Percentiles rank a stretch among this genome's conserved stretches.
These are phyloP conservation scores for Tetragonula carbonaria DNA, from an alignment of 2,888 invertebrate genomes.

Conservation along the genomic window DNA sequence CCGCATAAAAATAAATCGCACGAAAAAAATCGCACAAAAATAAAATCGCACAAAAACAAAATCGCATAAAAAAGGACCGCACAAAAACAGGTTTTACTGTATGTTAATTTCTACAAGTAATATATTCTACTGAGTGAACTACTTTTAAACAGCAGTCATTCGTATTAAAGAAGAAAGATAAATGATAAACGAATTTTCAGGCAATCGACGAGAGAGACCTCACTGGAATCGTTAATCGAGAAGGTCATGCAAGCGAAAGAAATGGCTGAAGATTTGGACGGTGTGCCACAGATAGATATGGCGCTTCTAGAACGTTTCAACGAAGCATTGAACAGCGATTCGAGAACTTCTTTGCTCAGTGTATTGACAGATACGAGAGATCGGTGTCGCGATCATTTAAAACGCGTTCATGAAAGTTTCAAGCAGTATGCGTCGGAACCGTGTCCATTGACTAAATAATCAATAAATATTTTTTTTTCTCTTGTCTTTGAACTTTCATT, in stretches of 20 bases:
- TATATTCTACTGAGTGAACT: not conserved
- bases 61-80: no score
- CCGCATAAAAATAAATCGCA: no score
- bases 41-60: no score
- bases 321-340: slow-evolving; percentile 60
- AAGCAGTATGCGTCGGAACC: slow-evolving; percentile 69
- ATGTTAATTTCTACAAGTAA: no score
- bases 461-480: not conserved
- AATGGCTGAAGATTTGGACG: slow-evolving; percentile 69
- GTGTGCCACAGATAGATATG: slow-evolving; percentile 72
- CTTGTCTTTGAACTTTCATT: not conserved
- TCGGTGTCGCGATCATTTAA: slow-evolving; percentile 68
- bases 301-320: slow-evolving; percentile 67
- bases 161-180: not conserved
- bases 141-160: not conserved
- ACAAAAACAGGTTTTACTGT: no score
- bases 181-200: slow-evolving; percentile 54
- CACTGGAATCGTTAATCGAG: slow-evolving; percentile 61
- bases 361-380: slow-evolving; percentile 70
- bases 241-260: slow-evolving; percentile 63
- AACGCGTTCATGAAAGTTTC: slow-evolving; percentile 71
- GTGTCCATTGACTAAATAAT: slow-evolving; percentile 72
- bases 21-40: no score
- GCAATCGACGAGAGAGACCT: slow-evolving; percentile 41
- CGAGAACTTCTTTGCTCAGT: slow-evolving; percentile 63